phyloP scores from a whole-genome alignment of 2,113 vertebrate species.

The Bombycilla garrulus region DNA sequence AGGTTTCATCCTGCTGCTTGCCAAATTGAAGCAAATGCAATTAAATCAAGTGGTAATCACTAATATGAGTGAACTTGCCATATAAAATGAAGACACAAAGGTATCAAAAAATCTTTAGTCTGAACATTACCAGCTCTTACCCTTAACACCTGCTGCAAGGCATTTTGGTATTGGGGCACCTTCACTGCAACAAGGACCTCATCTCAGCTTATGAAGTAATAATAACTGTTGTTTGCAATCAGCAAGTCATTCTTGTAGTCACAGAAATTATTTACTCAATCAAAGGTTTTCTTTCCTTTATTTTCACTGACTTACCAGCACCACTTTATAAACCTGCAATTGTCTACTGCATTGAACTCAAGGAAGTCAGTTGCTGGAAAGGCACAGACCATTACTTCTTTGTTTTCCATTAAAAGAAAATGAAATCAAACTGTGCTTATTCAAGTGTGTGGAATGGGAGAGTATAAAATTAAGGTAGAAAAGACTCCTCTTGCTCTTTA shows the following conservation, averaged over 20 bases:
- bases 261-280: neutral
- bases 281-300: neutral
- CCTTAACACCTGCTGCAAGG: neutral
- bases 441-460: conserved; percentile 6
- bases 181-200: neutral
- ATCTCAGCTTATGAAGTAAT: neutral
- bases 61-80: neutral
- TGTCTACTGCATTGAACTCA: neutral
- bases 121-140: neutral
- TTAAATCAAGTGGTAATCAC: neutral
- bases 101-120: neutral
- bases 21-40: neutral
- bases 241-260: neutral
- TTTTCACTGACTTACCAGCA: neutral
- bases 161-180: neutral
- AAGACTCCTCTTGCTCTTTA: conserved; percentile 14
- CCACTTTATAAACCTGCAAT: neutral
- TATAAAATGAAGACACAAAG: neutral
- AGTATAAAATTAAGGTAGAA: conserved; percentile 37
- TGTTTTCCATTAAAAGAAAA: conserved; percentile 58
- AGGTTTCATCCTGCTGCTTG: neutral
- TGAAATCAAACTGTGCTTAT: conserved; percentile 49
- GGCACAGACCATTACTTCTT: conserved; percentile 44
- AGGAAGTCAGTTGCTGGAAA: conserved; percentile 12
- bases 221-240: neutral